These are phyloP conservation scores for Lates japonicus DNA, from an alignment of 2,797 vertebrate species.

Conservation along the genomic window DNA sequence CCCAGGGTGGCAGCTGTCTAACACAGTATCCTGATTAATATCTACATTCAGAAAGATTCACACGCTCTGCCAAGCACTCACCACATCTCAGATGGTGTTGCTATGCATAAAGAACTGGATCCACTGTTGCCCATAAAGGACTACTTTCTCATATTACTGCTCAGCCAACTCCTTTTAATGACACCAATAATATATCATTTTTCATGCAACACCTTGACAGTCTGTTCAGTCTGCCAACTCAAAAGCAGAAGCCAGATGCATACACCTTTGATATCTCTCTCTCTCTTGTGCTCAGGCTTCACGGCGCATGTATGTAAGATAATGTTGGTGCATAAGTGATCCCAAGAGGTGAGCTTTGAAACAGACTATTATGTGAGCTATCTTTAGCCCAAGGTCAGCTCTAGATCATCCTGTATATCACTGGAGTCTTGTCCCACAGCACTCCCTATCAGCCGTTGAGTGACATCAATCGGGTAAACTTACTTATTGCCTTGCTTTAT, in stretches of 20 bases:
- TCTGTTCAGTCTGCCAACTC: conserved; percentile 47
- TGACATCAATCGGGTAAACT: conserved; percentile 78
- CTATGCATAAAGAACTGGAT: conserved; percentile 70
- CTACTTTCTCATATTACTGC: conserved; percentile 76
- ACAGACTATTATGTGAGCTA: conserved; percentile 50
- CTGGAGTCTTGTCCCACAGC: conserved; percentile 51
- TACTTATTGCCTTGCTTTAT: conserved; percentile 80
- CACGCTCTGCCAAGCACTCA: conserved; percentile 68
- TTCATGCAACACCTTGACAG: conserved; percentile 46
- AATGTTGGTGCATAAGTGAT: conserved; percentile 64
- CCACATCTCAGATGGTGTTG: conserved; percentile 48
- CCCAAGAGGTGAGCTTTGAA: conserved; percentile 63
- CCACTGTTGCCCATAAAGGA: conserved; percentile 55
- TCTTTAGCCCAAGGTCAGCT: conserved; percentile 76
- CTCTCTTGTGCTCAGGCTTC: conserved; percentile 16
- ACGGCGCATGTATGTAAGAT: conserved; percentile 21
- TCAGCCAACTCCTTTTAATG: conserved; percentile 58
- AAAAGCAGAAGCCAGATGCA: conserved; percentile 31
- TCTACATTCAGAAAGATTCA: conserved; percentile 80
- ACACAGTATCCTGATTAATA: conserved; percentile 85
- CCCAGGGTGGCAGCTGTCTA: conserved; percentile 81
- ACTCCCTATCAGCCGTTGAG: conserved; percentile 65
- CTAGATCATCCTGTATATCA: conserved; percentile 64
- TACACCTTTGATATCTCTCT: conserved; percentile 12
- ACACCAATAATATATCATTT: conserved; percentile 49